Percentiles rank a stretch among this genome's conserved stretches.
Evolutionary conservation across 2,888 invertebrate genomes (phyloP).

Genomic region (Phortica okadai): DNA sequence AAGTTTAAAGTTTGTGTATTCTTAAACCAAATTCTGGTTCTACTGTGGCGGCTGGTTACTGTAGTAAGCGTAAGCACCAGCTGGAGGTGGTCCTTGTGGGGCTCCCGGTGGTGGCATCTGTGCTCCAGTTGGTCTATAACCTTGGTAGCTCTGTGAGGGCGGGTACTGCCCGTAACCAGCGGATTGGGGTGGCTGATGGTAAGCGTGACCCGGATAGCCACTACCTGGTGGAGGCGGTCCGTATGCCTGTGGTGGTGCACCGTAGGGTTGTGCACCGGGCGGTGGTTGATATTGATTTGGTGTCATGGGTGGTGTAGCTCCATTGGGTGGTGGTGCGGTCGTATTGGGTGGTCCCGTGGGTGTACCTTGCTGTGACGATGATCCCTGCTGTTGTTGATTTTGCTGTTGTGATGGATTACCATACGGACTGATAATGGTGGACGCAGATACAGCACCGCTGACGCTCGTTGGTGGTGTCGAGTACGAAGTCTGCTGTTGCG

Average conservation of each 20-base stretch:
- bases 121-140: slow-evolving; percentile 80
- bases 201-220: slow-evolving; percentile 79
- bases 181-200: slow-evolving; percentile 77
- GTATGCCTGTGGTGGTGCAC: slow-evolving; percentile 74
- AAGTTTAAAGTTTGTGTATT: too few species aligned
- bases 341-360: slow-evolving; percentile 72
- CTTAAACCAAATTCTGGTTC: not conserved
- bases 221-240: slow-evolving; percentile 74
- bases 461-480: slow-evolving; percentile 71
- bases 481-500: slow-evolving; percentile 73
- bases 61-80: slow-evolving; percentile 87
- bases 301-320: slow-evolving; percentile 74
- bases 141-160: slow-evolving; percentile 82
- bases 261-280: slow-evolving; percentile 73
- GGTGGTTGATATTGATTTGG: slow-evolving; percentile 75
- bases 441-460: slow-evolving; percentile 53
- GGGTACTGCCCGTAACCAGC: slow-evolving; percentile 81
- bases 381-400: slow-evolving; percentile 52
- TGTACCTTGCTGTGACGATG: slow-evolving; percentile 66
- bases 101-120: slow-evolving; percentile 78
- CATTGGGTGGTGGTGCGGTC: slow-evolving; percentile 71
- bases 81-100: slow-evolving; percentile 78
- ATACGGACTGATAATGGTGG: slow-evolving; percentile 52
- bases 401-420: slow-evolving; percentile 67
- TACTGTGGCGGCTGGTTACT: slow-evolving; percentile 85